phyloP scores from a whole-genome alignment of 1,140 invertebrate genomes.

The Drosophila elegans region DNA sequence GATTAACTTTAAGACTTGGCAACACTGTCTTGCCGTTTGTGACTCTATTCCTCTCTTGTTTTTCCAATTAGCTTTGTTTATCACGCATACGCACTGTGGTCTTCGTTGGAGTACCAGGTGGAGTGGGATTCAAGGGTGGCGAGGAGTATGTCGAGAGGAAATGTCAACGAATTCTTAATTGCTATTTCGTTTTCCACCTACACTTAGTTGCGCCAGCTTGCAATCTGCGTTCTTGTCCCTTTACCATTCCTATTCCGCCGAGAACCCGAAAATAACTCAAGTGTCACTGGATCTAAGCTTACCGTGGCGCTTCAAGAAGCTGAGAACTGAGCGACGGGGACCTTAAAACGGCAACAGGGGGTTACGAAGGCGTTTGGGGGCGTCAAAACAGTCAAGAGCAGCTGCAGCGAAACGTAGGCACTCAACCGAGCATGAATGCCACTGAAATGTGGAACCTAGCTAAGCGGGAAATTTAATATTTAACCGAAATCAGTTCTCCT shows the following conservation, averaged over 20 bases:
- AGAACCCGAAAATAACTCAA: conserved; percentile 75
- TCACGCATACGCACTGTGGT: conserved; percentile 73
- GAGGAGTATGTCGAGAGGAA: neutral
- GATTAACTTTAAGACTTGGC: neutral
- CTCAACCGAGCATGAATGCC: conserved; percentile 28
- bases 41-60: conserved; percentile 14
- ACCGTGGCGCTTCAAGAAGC: conserved; percentile 24
- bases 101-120: conserved; percentile 26
- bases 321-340: conserved; percentile 5
- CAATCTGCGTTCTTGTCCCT: conserved; percentile 30
- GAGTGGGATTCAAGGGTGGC: neutral
- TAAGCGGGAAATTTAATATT: neutral
- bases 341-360: neutral
- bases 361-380: neutral
- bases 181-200: conserved; percentile 63
- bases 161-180: conserved; percentile 73
- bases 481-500: neutral
- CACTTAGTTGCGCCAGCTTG: conserved; percentile 60
- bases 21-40: conserved; percentile 3
- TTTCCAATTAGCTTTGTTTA: conserved; percentile 78
- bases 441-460: conserved; percentile 15
- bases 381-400: conserved; percentile 27
- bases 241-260: conserved; percentile 14
- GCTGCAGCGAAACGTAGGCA: conserved; percentile 16
- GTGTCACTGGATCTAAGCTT: conserved; percentile 42